Evolutionary conservation across 2,113 vertebrate genomes (phyloP), one percentile per base, ranked within the genome.

Genomic region (Hypocryptadius cinnamomeus): DNA sequence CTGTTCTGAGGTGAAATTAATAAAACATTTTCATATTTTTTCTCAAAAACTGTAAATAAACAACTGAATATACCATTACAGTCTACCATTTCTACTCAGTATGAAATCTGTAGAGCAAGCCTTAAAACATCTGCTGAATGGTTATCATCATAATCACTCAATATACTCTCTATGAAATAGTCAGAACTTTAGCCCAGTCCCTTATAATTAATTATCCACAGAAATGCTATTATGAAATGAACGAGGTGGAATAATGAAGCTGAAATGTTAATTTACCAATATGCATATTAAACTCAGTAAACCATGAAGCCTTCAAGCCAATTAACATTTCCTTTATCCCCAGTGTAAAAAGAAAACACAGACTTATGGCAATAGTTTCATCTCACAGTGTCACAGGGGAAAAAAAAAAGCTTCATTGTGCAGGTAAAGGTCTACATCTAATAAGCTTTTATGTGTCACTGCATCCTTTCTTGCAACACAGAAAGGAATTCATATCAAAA

Each of bases 251-350:
- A 94, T 93, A 97, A 95, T 65, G 93, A 76, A 90, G 97, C 77
- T 91, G 95, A 98, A 97, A 97, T 96, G 93, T 96, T 96, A 96
- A 97, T 97, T 98, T 93, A 98, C 94, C 90, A 96, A 93, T 84
- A 93, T 10, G 19, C 48, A 65, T 85, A 89, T 72, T 94, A 93
- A 92, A 89, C 20, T 71, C 87, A 30, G 61, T 87, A 96, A 95
- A 94, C 79, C 96, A 92, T 89, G 83, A 93, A 72, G 68, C 47
- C 39, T 90, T 91, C 42, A 20, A 94, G 80, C 51, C 92, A 95
- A 94, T 96, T 96, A 95, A 92, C 79, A 96, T 96, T 91, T 91
- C 44, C 83, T 87, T 92, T 72, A 86, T 82, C 37, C n/a, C 24
- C 1, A 1, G 8, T 18, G 70, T 85, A 74, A 45, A 80, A 77